phyloP scores from a whole-genome alignment of 2,888 invertebrate genomes.

The Amphipyra tragopoginis region DNA sequence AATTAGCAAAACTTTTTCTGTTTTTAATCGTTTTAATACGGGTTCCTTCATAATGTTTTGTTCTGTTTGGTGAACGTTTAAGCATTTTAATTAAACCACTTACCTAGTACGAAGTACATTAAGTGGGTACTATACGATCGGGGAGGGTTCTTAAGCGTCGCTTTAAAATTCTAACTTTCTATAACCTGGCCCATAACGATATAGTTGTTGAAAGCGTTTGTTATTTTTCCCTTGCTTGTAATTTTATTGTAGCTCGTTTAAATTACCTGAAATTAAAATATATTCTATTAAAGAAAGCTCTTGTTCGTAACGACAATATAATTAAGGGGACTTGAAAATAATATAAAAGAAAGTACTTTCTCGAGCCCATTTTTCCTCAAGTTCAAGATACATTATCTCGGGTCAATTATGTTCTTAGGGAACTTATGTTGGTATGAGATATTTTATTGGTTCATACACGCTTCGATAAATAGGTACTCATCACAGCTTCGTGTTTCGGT shows the following conservation, averaged over 20 bases:
- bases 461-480: slow-evolving; percentile 28
- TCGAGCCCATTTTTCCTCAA: slow-evolving; percentile 28
- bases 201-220: slow-evolving; percentile 41
- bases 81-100: slow-evolving; percentile 83
- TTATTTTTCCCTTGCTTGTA: slow-evolving; percentile 43
- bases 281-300: slow-evolving; percentile 46
- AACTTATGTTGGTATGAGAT: slow-evolving; percentile 22
- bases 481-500: slow-evolving; percentile 18
- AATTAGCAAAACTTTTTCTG: slow-evolving; percentile 43
- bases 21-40: slow-evolving; percentile 48
- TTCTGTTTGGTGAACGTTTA: slow-evolving; percentile 69
- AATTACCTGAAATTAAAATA: slow-evolving; percentile 44
- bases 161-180: slow-evolving; percentile 61
- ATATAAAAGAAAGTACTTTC: slow-evolving; percentile 36
- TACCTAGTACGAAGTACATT: slow-evolving; percentile 62
- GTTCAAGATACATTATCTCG: slow-evolving; percentile 38
- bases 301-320: slow-evolving; percentile 46
- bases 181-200: slow-evolving; percentile 49
- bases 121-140: slow-evolving; percentile 64
- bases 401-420: slow-evolving; percentile 31
- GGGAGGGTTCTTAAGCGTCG: slow-evolving; percentile 59
- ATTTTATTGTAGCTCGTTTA: slow-evolving; percentile 45
- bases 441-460: slow-evolving; percentile 27
- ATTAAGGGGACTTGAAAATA: slow-evolving; percentile 49
- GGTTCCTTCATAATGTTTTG: slow-evolving; percentile 57